Conservation (phyloP, 1,140 invertebrate species). For the Drosophila hydei region DNA sequence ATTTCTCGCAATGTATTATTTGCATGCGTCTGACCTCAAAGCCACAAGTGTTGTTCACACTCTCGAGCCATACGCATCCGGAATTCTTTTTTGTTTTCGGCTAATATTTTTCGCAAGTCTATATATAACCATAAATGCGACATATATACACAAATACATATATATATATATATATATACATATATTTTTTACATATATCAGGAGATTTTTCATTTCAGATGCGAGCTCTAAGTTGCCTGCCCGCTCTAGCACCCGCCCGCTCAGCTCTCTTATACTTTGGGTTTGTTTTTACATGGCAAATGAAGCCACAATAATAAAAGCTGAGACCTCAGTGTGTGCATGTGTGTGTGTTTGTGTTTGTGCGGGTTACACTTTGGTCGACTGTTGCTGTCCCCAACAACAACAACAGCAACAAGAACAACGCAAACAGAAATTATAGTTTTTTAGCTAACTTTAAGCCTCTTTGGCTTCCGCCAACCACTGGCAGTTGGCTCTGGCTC, state of each 20-base stretch:
- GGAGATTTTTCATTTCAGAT: conserved; percentile 80
- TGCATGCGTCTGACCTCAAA: conserved; percentile 34
- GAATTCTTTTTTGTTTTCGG: background rate
- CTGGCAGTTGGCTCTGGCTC: conserved; percentile 20
- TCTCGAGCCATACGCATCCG: conserved; percentile 1
- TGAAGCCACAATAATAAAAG: conserved; percentile 81
- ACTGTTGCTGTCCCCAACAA: conserved; percentile 5
- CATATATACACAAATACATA: too few species aligned
- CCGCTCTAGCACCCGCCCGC: conserved; percentile 1
- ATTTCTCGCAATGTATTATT: conserved; percentile 1
- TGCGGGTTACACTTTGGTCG: background rate
- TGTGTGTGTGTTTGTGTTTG: conserved; percentile 12
- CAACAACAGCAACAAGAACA: conserved; percentile 11
- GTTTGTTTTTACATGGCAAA: conserved; percentile 70
- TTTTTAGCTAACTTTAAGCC: conserved; percentile 57
- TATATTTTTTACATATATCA: conserved; percentile 32
- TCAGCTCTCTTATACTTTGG: background rate
- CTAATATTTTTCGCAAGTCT: conserved; percentile 17
- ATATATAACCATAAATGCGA: conserved; percentile 14
- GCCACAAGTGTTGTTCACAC: conserved; percentile 64
- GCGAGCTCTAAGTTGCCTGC: conserved; percentile 54
- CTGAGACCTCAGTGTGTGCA: conserved; percentile 32
- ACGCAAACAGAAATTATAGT: conserved; percentile 69
- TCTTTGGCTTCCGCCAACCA: conserved; percentile 3
- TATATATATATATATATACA: conserved; percentile 5